Evolutionary conservation across 2,888 invertebrate species (phyloP).

Genomic region (Thymelicus sylvestris): DNA sequence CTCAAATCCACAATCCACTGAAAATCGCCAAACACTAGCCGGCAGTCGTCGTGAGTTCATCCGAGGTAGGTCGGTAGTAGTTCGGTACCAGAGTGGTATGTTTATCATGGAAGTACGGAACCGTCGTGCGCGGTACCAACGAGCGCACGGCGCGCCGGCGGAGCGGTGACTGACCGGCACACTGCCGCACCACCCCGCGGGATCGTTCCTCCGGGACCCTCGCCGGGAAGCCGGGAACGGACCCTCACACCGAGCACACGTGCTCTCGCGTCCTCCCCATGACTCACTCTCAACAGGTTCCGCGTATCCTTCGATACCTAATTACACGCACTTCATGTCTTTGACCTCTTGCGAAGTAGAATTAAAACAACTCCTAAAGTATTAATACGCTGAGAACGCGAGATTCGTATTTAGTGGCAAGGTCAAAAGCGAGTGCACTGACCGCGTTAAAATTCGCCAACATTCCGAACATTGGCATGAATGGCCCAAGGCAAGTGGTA

Average conservation of each 20-base stretch:
- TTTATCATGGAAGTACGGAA: conserved; percentile 67
- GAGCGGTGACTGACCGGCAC: conserved; percentile 84
- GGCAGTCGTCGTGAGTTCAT: conserved; percentile 66
- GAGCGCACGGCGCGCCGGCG: conserved; percentile 78
- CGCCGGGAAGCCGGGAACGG: conserved; percentile 74
- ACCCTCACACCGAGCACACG: conserved; percentile 65
- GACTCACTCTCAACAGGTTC: conserved; percentile 55
- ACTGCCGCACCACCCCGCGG: conserved; percentile 79
- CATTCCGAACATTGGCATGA: conserved; percentile 34
- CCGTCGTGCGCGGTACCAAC: conserved; percentile 57
- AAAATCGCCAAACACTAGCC: conserved; percentile 55
- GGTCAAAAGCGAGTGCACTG: conserved; percentile 21
- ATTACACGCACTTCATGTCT: conserved; percentile 35
- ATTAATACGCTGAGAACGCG: conserved; percentile 23
- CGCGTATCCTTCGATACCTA: conserved; percentile 46
- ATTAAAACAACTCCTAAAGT: too few species aligned
- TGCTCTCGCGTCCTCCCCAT: conserved; percentile 47
- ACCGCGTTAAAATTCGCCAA: conserved; percentile 33
- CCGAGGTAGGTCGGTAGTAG: conserved; percentile 54
- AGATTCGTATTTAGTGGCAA: conserved; percentile 27
- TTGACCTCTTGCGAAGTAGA: conserved; percentile 31
- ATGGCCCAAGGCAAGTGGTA: conserved; percentile 38
- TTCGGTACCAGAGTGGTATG: conserved; percentile 60
- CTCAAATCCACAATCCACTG: conserved; percentile 76
- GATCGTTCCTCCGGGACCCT: conserved; percentile 78